Conservation (phyloP, 2,797 vertebrate genomes). For the Pangasius djambal region DNA sequence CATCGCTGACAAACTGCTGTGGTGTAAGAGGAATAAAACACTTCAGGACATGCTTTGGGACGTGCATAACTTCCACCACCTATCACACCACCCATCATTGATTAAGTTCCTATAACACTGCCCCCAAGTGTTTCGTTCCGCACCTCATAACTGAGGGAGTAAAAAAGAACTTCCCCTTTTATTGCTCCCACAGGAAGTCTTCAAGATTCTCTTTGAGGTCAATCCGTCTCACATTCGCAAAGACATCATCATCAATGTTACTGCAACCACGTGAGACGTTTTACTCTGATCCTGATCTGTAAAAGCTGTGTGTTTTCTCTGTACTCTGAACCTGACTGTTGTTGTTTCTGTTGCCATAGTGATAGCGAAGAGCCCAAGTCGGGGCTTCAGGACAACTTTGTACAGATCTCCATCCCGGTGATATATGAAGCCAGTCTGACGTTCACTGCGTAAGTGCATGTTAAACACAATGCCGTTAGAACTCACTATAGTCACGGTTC, state of each 20-base stretch:
- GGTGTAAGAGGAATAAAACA: no score
- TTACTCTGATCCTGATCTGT: neutral
- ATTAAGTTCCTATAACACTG: neutral
- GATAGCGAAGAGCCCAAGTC: slow-evolving; percentile 88
- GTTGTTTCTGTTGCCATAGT: slow-evolving; percentile 69
- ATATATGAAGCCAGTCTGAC: slow-evolving; percentile 85
- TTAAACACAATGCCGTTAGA: neutral
- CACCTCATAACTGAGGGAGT: neutral
- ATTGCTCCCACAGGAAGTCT: slow-evolving; percentile 76
- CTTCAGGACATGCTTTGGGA: no score
- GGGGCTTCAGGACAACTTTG: slow-evolving; percentile 80
- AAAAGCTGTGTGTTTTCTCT: neutral
- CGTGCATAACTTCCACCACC: no score
- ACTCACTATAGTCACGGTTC: neutral
- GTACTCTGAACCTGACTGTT: neutral
- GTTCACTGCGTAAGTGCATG: slow-evolving; percentile 84
- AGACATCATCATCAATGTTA: slow-evolving; percentile 81
- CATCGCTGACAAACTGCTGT: no score
- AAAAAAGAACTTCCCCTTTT: neutral
- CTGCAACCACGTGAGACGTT: slow-evolving; percentile 82
- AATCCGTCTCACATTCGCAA: slow-evolving; percentile 80
- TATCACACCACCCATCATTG: neutral
- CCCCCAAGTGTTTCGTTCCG: neutral
- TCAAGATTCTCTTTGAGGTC: slow-evolving; percentile 87
- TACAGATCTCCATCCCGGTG: slow-evolving; percentile 82